Conservation (phyloP, 64 coral and sea anemone genomes). For the Platygyra sinensis region DNA sequence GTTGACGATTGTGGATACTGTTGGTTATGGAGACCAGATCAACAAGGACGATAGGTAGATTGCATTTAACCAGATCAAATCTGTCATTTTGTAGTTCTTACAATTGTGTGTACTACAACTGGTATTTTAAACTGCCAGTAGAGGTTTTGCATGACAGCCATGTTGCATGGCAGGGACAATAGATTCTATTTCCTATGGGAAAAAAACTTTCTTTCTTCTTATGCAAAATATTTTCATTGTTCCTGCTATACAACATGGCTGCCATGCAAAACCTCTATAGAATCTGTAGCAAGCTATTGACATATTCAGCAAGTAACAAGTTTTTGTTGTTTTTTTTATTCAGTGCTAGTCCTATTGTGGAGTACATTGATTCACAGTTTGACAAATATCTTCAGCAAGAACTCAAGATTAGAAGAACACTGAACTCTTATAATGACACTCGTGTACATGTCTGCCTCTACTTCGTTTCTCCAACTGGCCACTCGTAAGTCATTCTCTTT, state of each 20-base stretch:
- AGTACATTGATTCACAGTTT: slow-evolving; percentile 98
- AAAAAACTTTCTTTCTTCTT: too few relatives aligned
- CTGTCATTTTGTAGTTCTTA: too few relatives aligned
- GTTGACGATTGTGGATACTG: slow-evolving; percentile 93
- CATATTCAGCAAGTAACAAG: not conserved
- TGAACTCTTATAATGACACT: slow-evolving; percentile 85
- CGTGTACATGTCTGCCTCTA: slow-evolving; percentile 95
- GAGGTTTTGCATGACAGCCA: too few relatives aligned
- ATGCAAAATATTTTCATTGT: too few relatives aligned
- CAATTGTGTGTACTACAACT: too few relatives aligned
- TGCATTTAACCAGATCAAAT: not conserved
- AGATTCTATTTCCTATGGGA: too few relatives aligned
- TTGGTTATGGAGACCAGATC: slow-evolving; percentile 98
- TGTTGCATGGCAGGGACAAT: too few relatives aligned
- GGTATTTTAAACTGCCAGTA: too few relatives aligned
- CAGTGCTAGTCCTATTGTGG: slow-evolving; percentile 68
- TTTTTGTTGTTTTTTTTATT: not conserved
- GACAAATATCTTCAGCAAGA: slow-evolving; percentile 98
- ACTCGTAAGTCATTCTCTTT: slow-evolving; percentile 85
- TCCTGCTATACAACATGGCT: too few relatives aligned
- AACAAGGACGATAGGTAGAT: slow-evolving; percentile 94
- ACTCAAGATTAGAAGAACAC: slow-evolving; percentile 90
- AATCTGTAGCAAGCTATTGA: too few relatives aligned
- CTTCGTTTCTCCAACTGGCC: slow-evolving; percentile 92
- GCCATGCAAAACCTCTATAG: too few relatives aligned